Evolutionary conservation across 1,140 invertebrate genomes (phyloP).

Genomic region (Orussus abietinus): DNA sequence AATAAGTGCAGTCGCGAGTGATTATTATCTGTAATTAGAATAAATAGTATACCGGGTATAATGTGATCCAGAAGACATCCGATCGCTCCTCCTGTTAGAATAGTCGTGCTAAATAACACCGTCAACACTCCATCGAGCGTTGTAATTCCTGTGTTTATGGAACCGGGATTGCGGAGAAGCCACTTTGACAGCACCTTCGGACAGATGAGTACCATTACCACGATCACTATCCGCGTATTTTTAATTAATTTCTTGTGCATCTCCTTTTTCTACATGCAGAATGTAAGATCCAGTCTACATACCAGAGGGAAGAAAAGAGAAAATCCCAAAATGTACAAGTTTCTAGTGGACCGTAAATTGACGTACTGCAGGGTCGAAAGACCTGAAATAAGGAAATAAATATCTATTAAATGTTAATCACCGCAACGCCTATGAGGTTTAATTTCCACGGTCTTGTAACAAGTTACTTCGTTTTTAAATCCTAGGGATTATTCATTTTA

Average conservation of each 20-base stretch:
- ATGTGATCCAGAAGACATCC: conserved; percentile 82
- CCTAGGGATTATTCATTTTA: too few relatives aligned
- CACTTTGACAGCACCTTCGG: conserved; percentile 67
- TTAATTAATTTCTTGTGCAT: neutral
- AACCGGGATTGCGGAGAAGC: conserved; percentile 63
- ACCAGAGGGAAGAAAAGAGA: conserved; percentile 81
- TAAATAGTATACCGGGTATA: conserved; percentile 85
- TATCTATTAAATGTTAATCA: conserved; percentile 1
- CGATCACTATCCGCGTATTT: neutral
- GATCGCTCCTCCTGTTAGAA: conserved; percentile 75
- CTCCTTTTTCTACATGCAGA: too few relatives aligned
- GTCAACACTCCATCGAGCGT: conserved; percentile 70
- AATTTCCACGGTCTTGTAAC: too few relatives aligned
- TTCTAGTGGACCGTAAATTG: conserved; percentile 75
- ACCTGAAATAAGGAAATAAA: conserved; percentile 46
- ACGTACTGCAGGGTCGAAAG: conserved; percentile 80
- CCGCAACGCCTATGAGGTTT: neutral
- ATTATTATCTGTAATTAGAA: too few relatives aligned
- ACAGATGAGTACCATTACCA: too few relatives aligned
- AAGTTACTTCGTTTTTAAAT: too few relatives aligned
- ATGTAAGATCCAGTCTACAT: too few relatives aligned
- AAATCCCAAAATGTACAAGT: conserved; percentile 85
- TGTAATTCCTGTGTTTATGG: conserved; percentile 68
- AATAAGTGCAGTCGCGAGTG: too few relatives aligned
- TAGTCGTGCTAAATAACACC: conserved; percentile 78